phyloP scores from a whole-genome alignment of 1,140 invertebrate genomes.

The Bathynomus jamesi region DNA sequence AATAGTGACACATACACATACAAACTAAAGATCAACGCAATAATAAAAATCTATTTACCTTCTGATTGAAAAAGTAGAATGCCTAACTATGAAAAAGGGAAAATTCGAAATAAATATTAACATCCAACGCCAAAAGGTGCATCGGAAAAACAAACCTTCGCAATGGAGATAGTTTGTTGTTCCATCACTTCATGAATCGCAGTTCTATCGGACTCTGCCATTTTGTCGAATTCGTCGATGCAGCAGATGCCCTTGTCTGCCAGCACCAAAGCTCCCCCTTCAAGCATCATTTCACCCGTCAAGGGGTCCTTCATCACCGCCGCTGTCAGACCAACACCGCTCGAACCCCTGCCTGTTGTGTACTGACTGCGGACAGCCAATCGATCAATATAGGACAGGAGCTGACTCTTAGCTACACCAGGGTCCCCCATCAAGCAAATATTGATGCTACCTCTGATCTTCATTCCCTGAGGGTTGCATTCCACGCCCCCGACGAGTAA shows the following conservation, averaged over 20 bases:
- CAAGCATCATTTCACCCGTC: conserved; percentile 93
- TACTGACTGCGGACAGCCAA: conserved; percentile 81
- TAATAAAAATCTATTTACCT: no score
- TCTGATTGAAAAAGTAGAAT: no score
- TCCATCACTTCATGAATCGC: conserved; percentile 99
- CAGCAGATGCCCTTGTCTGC: conserved; percentile 97
- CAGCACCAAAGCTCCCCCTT: conserved; percentile 95
- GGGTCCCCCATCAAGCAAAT: conserved; percentile 99
- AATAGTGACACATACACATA: conserved; percentile 23
- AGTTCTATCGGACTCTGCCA: conserved; percentile 90
- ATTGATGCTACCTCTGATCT: conserved; percentile 82
- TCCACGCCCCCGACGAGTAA: conserved; percentile 94
- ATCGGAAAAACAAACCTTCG: conserved; percentile 60
- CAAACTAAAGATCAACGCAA: no score
- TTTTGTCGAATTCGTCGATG: conserved; percentile 99
- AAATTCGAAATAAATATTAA: no score
- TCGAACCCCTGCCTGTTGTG: conserved; percentile 93
- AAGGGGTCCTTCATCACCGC: conserved; percentile 96
- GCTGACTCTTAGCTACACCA: conserved; percentile 96
- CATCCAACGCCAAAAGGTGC: no score
- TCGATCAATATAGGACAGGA: conserved; percentile 89
- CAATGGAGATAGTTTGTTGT: conserved; percentile 99
- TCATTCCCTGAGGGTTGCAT: conserved; percentile 64
- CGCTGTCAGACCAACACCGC: conserved; percentile 95
- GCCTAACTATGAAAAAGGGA: no score